These are phyloP conservation scores for Poecilia latipinna DNA, from an alignment of 2,113 vertebrate species.

Conservation along the genomic window DNA sequence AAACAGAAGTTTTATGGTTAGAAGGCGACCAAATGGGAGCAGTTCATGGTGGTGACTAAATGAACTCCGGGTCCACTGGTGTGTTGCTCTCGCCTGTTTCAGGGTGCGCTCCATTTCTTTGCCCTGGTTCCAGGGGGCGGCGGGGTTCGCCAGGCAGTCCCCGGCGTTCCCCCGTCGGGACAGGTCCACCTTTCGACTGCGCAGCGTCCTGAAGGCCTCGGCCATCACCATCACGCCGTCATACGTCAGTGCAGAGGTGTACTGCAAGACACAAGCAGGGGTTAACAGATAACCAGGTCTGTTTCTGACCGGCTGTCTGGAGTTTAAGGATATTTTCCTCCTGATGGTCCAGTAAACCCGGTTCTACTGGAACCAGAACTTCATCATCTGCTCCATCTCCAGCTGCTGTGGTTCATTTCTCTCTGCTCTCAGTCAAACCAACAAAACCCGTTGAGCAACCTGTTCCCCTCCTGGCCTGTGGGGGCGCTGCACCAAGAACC, in stretches of 20 bases:
- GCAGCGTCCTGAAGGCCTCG: slow-evolving; percentile 95
- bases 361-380: too few species aligned
- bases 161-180: slow-evolving; percentile 95
- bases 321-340: too few species aligned
- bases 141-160: slow-evolving; percentile 97
- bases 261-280: slow-evolving; percentile 76
- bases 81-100: slow-evolving; percentile 56
- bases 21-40: too few species aligned
- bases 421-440: too few species aligned
- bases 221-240: slow-evolving; percentile 99
- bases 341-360: too few species aligned
- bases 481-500: too few species aligned
- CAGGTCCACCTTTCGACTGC: slow-evolving; percentile 96
- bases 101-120: slow-evolving; percentile 75
- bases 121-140: slow-evolving; percentile 97
- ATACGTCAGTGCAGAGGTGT: slow-evolving; percentile 96
- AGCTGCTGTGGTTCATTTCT: too few species aligned
- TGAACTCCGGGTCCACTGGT: not conserved
- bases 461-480: too few species aligned
- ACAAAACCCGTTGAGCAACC: too few species aligned
- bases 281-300: not conserved
- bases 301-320: too few species aligned
- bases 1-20: not conserved
- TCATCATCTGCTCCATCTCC: too few species aligned
- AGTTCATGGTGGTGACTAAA: not conserved